Evolutionary conservation across 2,888 invertebrate genomes (phyloP).

Genomic region (Strigamia crassipes): DNA sequence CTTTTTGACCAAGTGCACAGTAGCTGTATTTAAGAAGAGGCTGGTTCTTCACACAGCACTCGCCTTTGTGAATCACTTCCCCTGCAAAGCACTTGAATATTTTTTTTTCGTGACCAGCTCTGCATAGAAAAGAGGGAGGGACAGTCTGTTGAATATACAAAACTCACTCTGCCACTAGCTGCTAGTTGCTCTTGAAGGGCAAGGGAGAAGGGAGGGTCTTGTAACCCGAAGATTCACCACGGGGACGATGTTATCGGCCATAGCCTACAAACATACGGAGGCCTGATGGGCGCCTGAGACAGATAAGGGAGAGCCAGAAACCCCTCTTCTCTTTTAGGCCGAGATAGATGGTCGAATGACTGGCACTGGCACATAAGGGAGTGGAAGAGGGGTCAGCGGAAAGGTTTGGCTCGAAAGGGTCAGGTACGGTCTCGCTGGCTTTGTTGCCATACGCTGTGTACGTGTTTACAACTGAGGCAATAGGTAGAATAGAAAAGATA

Average conservation of each 20-base stretch:
- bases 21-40: conserved; percentile 4
- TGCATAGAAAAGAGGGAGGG: conserved; percentile 36
- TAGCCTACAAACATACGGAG: conserved; percentile 39
- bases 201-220: conserved; percentile 39
- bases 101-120: conserved; percentile 12
- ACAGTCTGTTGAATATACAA: conserved; percentile 39
- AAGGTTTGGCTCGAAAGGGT: conserved; percentile 35
- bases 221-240: conserved; percentile 40
- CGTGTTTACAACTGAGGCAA: neutral
- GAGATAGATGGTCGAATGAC: conserved; percentile 29
- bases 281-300: conserved; percentile 40
- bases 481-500: neutral
- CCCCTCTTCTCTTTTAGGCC: neutral
- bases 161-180: conserved; percentile 39
- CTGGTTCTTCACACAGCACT: conserved; percentile 27
- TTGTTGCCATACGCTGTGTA: neutral
- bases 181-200: conserved; percentile 40
- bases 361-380: conserved; percentile 36
- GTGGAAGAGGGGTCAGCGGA: conserved; percentile 17
- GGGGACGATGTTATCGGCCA: conserved; percentile 25
- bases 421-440: neutral
- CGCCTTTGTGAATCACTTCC: conserved; percentile 28
- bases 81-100: conserved; percentile 10
- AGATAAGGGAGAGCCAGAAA: conserved; percentile 19
- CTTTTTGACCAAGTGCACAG: conserved; percentile 24